Conservation (phyloP, 2,888 invertebrate genomes). For the Lithosia quadra region DNA sequence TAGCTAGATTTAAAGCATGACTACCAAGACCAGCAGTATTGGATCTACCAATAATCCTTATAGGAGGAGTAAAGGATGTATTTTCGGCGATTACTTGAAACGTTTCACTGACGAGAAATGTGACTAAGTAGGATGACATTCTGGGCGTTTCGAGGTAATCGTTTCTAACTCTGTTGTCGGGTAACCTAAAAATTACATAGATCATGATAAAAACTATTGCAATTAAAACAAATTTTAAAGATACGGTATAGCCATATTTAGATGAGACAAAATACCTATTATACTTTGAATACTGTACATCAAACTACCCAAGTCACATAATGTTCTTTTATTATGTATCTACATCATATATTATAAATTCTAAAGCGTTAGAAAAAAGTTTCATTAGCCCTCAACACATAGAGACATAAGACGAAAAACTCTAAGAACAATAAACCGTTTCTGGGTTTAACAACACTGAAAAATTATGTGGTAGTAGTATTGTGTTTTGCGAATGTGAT, state of each 20-base stretch:
- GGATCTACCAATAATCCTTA: constrained; percentile 80
- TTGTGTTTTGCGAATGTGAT: too few relatives aligned
- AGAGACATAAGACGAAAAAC: too few relatives aligned
- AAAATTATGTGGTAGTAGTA: not conserved
- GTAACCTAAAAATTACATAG: constrained; percentile 53
- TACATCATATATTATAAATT: too few relatives aligned
- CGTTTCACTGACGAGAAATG: constrained; percentile 90
- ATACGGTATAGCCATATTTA: too few relatives aligned
- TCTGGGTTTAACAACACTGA: too few relatives aligned
- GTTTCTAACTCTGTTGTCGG: constrained; percentile 57
- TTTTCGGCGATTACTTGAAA: constrained; percentile 76
- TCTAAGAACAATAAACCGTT: too few relatives aligned
- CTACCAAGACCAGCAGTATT: constrained; percentile 72
- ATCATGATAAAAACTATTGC: not conserved
- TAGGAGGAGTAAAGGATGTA: constrained; percentile 65
- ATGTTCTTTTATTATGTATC: too few relatives aligned
- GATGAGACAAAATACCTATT: too few relatives aligned
- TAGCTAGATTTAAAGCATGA: constrained; percentile 69
- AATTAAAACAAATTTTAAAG: too few relatives aligned
- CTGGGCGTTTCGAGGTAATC: constrained; percentile 85
- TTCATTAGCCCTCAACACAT: not conserved
- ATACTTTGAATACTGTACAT: too few relatives aligned
- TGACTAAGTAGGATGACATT: constrained; percentile 95
- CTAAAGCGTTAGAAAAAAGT: too few relatives aligned
- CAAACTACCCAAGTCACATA: too few relatives aligned